phyloP scores from a whole-genome alignment of 2,888 invertebrate genomes.

The Ornithoptera alexandrae region DNA sequence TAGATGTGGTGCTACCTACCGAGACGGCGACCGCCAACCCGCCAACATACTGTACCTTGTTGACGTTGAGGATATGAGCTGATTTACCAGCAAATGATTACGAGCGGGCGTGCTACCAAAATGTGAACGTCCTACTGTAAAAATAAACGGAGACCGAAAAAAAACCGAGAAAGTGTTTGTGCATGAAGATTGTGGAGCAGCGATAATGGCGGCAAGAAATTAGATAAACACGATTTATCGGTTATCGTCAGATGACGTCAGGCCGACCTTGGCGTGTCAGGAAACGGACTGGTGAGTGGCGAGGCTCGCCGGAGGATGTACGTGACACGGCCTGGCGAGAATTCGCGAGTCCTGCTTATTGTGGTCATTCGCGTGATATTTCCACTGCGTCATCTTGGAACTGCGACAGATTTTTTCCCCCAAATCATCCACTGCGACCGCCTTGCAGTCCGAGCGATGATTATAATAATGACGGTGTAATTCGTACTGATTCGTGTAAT shows the following conservation, averaged over 20 bases:
- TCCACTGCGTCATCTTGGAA: conserved; percentile 18
- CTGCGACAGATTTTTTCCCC: not conserved
- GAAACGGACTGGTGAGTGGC: conserved; percentile 38
- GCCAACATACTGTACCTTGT: no score
- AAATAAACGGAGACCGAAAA: not conserved
- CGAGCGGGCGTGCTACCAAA: no score
- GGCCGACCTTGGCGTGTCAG: conserved; percentile 43
- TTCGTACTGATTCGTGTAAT: no score
- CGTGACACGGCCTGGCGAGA: conserved; percentile 30
- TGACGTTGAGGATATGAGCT: no score
- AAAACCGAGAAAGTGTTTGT: not conserved
- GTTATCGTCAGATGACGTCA: conserved; percentile 39
- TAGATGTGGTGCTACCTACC: no score
- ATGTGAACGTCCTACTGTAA: no score
- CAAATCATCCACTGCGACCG: not conserved
- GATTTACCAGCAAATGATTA: no score
- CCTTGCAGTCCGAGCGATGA: not conserved
- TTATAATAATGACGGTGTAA: no score
- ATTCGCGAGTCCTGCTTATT: conserved; percentile 27
- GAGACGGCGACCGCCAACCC: no score
- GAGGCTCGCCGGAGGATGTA: conserved; percentile 33
- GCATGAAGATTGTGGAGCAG: conserved; percentile 29
- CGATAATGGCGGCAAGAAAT: conserved; percentile 32
- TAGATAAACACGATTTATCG: conserved; percentile 40
- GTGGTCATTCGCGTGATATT: conserved; percentile 18